phyloP scores from a whole-genome alignment of 2,888 invertebrate species.

The Plagiodera versicolora region DNA sequence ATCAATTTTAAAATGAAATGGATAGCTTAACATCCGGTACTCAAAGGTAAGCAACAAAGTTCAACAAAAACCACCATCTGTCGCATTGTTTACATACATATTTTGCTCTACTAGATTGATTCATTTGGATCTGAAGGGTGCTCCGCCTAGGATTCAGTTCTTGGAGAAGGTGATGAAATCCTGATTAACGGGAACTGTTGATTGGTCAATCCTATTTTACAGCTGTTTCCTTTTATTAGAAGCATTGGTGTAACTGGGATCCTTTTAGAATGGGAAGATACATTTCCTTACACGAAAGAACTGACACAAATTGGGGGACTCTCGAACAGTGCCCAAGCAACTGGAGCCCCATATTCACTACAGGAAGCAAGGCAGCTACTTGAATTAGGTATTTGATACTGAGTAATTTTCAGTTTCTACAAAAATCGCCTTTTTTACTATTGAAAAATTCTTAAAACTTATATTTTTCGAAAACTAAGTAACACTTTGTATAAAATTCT shows the following conservation, averaged over 20 bases:
- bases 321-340: constrained; percentile 55
- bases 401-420: no score
- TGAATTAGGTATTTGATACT: constrained; percentile 50
- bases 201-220: constrained; percentile 34
- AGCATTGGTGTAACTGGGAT: constrained; percentile 79
- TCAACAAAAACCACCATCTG: no score
- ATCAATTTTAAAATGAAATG: neutral
- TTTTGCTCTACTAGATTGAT: constrained; percentile 54
- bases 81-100: neutral
- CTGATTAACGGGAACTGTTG: neutral
- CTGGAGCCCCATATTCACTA: constrained; percentile 65
- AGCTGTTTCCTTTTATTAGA: constrained; percentile 64
- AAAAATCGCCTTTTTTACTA: no score
- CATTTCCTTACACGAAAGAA: constrained; percentile 75
- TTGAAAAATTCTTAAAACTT: no score
- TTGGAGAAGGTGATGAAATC: constrained; percentile 58
- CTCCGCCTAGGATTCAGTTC: constrained; percentile 66
- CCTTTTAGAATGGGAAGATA: constrained; percentile 87
- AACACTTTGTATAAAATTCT: no score
- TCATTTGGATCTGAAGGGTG: constrained; percentile 76
- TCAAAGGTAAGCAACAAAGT: neutral
- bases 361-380: constrained; percentile 70
- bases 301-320: constrained; percentile 63
- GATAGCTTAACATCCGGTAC: neutral
- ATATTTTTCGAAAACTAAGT: no score